Conservation (phyloP, 2,113 vertebrate species). For the Bambusicola thoracicus region DNA sequence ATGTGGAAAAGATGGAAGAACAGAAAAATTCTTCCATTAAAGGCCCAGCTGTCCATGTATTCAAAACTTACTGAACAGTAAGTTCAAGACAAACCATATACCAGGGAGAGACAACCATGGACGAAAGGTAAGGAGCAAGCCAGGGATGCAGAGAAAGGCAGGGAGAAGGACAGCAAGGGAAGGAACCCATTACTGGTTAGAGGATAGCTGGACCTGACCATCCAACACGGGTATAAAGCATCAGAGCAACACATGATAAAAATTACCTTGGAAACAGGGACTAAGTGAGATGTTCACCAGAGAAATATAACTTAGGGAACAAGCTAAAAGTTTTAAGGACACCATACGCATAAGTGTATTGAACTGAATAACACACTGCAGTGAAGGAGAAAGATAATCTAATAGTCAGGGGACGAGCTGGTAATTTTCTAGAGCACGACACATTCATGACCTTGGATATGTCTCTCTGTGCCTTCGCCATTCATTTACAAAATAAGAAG, state of each 20-base stretch:
- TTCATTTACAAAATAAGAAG: background rate
- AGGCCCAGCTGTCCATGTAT: no score
- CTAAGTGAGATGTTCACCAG: background rate
- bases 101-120: background rate
- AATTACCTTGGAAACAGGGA: background rate
- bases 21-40: no score
- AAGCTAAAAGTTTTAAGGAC: background rate
- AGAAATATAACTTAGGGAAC: background rate
- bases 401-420: background rate
- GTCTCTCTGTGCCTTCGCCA: background rate
- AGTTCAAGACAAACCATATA: background rate
- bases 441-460: background rate
- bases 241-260: background rate
- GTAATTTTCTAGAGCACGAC: background rate
- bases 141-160: background rate
- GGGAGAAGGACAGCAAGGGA: background rate
- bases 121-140: background rate
- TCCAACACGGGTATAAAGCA: background rate
- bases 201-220: background rate
- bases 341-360: slow-evolving; percentile 5
- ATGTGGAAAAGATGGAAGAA: no score
- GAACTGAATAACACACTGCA: slow-evolving; percentile 39
- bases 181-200: background rate
- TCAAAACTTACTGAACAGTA: no score
- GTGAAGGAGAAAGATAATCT: slow-evolving; percentile 29